Evolutionary conservation across 2,888 invertebrate species (phyloP), one percentile per base, ranked within the genome.

Genomic region (Bombylius major): DNA sequence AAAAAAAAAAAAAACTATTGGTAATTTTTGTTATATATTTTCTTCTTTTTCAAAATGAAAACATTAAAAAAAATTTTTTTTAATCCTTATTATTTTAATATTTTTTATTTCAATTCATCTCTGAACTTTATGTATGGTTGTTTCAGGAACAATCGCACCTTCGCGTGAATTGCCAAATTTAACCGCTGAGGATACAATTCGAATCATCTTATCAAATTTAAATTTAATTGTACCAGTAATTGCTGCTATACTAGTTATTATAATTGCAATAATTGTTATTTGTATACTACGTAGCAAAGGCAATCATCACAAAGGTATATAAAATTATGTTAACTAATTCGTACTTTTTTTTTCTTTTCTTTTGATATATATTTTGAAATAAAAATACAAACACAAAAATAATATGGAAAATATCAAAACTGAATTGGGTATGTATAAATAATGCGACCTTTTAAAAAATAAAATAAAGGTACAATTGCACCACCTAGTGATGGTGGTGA

Each of bases 141-240:
- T 90, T 90, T 83, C 89, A 92, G 91, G 91, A 86, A 91, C 91
- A 79, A 87, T 92, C 78, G 89, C 92, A 78, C 91, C 91, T 78
- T 84, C 85, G 74, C 87, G 89, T 76, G 90, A 89, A 75, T 80
- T 87, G 69, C 86, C 86, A 71, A 79, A 84, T 67, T 79, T 83
- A 69, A 85, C 86, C 69, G 78, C 82, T 69, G 88, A 89, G 77
- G 88, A 88, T 75, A 88, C 89, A 66, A 80, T 90, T 78, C 87
- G 87, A 81, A 84, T 89, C 70, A 84, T 92, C 75, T 83, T 91
- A 77, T 85, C 89, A 68, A 90, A 93, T 78, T 82, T 93, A 72
- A 91, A 92, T 80, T 84, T 95, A 71, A 89, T 95, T 77, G 89
- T 95, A 69, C 94, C 94, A 56, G 89, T 94, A 67, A 88, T 90